Base-by-base conservation (phyloP, 1,140 invertebrate genomes). In the Triops cancriformis region DNA sequence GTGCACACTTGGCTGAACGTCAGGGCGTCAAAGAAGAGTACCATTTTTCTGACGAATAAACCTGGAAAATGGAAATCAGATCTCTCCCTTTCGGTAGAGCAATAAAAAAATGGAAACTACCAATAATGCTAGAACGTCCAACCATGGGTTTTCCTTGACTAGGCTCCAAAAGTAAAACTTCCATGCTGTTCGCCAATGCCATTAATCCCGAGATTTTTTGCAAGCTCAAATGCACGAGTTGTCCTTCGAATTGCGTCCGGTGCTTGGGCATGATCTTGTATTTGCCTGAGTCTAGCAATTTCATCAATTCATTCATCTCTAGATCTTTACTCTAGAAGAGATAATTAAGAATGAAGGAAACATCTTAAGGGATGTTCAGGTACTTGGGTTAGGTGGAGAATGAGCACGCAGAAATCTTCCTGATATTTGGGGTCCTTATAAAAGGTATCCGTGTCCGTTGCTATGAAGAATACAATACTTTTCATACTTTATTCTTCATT, bases 61-160 rank as follows among this genome's bases (percentile, higher is more conserved):
- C 51, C 51, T 64, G 14, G 23, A 23, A 64, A 64, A 64, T 64
- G 23, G 4, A n/a, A 23, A 1, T 3, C 51, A n/a, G 14, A 18
- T 5, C 14, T 64, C 31, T 37, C 31, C 18, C 51, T 23, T n/a
- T 5, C 51, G 51, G 14, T 64, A n/a, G 11, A 12, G 18, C 0
- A 11, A 23, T 64, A 14, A 64, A 14, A 11, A n/a, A 18, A 9
- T 18, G 51, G 7, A 37, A 37, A 37, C 51, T 64, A 64, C 51
- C 51, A n/a, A 64, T 64, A 9, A 64, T 64, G 23, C 51, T 64
- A 6, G 51, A 64, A 1, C 51, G 51, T 23, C 51, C 51, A n/a
- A 64, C 51, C 51, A 64, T 64, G 9, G 51, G 51, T 64, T 64
- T 64, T 64, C 51, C 51, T 64, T 64, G 51, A 64, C 51, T 64